These are phyloP conservation scores for Drosophila helvetica DNA, from an alignment of 2,888 invertebrate genomes.

Conservation along the genomic window DNA sequence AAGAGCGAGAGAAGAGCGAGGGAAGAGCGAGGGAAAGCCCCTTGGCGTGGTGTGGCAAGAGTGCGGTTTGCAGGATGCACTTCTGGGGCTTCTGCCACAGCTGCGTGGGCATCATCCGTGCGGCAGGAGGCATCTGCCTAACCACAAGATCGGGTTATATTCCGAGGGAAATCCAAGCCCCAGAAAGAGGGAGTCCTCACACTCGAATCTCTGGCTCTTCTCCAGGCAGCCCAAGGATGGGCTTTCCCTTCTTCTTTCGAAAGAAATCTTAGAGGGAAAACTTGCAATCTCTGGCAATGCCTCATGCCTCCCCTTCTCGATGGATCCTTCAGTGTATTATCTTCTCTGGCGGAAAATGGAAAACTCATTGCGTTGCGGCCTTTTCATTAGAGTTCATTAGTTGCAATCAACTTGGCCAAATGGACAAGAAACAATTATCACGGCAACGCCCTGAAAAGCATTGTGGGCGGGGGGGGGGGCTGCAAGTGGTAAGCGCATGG, in stretches of 20 bases:
- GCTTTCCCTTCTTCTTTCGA: too few relatives aligned
- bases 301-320: too few relatives aligned
- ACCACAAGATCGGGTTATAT: neutral
- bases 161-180: neutral
- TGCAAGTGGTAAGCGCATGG: conserved; percentile 11
- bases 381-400: conserved; percentile 78
- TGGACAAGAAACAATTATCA: conserved; percentile 80
- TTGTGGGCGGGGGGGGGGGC: conserved; percentile 13
- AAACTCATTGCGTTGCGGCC: conserved; percentile 40
- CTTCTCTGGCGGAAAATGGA: conserved; percentile 8
- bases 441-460: conserved; percentile 62
- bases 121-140: neutral
- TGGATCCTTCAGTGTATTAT: conserved; percentile 11
- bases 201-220: neutral
- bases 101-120: conserved; percentile 29
- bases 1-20: neutral
- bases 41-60: neutral
- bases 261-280: too few relatives aligned
- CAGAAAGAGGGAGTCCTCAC: neutral
- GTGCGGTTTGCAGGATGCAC: conserved; percentile 42
- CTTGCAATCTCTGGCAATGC: too few relatives aligned
- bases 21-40: neutral
- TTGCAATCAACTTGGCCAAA: conserved; percentile 76
- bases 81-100: conserved; percentile 42
- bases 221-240: neutral